These are phyloP conservation scores for Cichlasoma orientale DNA, from an alignment of 2,797 vertebrate species.

Conservation along the genomic window DNA sequence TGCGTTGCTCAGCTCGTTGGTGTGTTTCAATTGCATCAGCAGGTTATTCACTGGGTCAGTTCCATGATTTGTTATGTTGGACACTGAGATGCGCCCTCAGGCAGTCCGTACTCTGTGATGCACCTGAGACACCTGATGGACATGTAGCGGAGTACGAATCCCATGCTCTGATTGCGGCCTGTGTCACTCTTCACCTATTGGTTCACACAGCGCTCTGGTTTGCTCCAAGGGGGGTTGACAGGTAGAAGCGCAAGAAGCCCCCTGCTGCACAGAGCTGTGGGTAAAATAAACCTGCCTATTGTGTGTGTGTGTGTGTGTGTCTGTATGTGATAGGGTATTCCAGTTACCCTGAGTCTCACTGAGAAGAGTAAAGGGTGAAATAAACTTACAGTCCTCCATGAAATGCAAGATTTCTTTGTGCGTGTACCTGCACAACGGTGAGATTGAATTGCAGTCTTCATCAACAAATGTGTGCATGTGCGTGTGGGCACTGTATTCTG, in stretches of 20 bases:
- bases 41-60: slow-evolving; percentile 14
- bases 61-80: slow-evolving; percentile 58
- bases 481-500: neutral
- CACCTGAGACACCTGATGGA: slow-evolving; percentile 61
- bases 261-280: slow-evolving; percentile 37
- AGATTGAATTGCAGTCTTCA: neutral
- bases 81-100: slow-evolving; percentile 31
- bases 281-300: slow-evolving; percentile 32
- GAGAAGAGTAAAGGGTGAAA: slow-evolving; percentile 40
- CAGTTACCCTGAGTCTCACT: slow-evolving; percentile 34
- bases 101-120: slow-evolving; percentile 39
- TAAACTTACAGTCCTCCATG: slow-evolving; percentile 24
- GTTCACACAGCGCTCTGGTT: slow-evolving; percentile 24
- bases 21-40: slow-evolving; percentile 21
- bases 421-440: neutral
- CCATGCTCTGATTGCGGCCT: slow-evolving; percentile 36
- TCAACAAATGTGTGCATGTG: neutral
- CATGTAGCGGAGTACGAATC: slow-evolving; percentile 35
- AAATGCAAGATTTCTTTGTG: neutral
- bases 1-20: slow-evolving; percentile 8
- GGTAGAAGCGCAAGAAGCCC: slow-evolving; percentile 53
- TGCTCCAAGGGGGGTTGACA: slow-evolving; percentile 63
- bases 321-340: slow-evolving; percentile 4
- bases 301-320: neutral
- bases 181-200: slow-evolving; percentile 42